Evolutionary conservation across 1,140 invertebrate species (phyloP).

Genomic region (Himalopsyche phryganea): DNA sequence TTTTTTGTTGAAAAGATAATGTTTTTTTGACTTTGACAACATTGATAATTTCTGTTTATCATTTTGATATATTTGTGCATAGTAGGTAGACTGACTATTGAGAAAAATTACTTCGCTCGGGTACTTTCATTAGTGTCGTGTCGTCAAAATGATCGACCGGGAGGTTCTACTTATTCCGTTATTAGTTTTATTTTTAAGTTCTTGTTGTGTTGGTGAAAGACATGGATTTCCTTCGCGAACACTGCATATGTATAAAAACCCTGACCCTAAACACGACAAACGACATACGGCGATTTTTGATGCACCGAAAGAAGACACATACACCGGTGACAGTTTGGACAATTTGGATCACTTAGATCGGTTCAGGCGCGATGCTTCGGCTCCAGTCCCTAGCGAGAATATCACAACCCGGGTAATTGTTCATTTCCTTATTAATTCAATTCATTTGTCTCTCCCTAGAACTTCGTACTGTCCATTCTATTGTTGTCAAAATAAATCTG

Average conservation of each 20-base stretch:
- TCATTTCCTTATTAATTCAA: slow-evolving; percentile 43
- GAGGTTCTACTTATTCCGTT: slow-evolving; percentile 16
- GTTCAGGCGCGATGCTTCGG: slow-evolving; percentile 12
- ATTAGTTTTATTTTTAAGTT: slow-evolving; percentile 18
- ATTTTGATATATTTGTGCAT: neutral
- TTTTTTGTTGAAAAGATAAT: too few species aligned
- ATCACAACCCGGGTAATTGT: slow-evolving; percentile 38
- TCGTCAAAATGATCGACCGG: slow-evolving; percentile 24
- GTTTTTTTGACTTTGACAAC: neutral
- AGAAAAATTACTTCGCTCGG: too few species aligned
- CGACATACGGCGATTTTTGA: slow-evolving; percentile 18
- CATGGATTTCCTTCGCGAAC: slow-evolving; percentile 18
- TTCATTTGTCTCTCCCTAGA: slow-evolving; percentile 22
- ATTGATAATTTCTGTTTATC: slow-evolving; percentile 1
- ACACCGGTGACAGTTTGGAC: slow-evolving; percentile 4
- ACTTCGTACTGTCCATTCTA: slow-evolving; percentile 10
- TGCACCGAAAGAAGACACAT: neutral
- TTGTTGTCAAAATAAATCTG: slow-evolving; percentile 24
- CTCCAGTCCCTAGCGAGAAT: slow-evolving; percentile 12
- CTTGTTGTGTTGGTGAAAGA: slow-evolving; percentile 10
- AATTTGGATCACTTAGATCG: slow-evolving; percentile 5
- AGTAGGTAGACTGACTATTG: too few species aligned
- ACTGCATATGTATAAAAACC: slow-evolving; percentile 14
- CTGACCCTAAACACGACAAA: slow-evolving; percentile 17
- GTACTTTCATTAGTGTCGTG: neutral